phyloP scores from a whole-genome alignment of 2,797 vertebrate species.

The Arctocebus calabarensis region DNA sequence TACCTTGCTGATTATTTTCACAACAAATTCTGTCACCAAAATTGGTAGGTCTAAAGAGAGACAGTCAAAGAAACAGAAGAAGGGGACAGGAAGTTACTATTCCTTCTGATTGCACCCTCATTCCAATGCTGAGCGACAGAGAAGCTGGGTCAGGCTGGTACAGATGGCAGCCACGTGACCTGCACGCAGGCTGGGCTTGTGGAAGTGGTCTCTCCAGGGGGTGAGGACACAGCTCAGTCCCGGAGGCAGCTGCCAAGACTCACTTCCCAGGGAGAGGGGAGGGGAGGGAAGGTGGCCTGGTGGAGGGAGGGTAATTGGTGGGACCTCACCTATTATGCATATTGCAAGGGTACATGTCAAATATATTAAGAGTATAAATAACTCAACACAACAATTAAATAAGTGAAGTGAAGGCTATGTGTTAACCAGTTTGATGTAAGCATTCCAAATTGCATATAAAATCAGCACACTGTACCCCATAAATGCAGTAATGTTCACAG shows the following conservation, averaged over 20 bases:
- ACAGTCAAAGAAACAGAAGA: constrained; percentile 27
- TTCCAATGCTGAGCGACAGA: not conserved
- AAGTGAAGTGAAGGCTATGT: too few species aligned
- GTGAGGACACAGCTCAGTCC: not conserved
- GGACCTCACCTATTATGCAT: too few species aligned
- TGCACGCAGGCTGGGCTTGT: not conserved
- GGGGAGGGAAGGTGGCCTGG: too few species aligned
- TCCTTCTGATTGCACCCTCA: not conserved
- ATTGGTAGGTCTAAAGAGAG: not conserved
- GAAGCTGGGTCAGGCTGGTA: not conserved
- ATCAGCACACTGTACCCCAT: too few species aligned
- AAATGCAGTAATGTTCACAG: too few species aligned
- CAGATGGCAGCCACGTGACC: rapidly evolving
- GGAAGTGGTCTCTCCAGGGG: not conserved
- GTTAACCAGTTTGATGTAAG: too few species aligned
- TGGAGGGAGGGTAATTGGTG: too few species aligned
- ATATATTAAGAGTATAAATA: too few species aligned
- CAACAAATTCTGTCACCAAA: constrained; percentile 37
- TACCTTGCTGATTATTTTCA: not conserved
- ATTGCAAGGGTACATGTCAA: too few species aligned
- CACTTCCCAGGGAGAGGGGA: not conserved
- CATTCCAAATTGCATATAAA: too few species aligned
- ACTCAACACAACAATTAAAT: too few species aligned
- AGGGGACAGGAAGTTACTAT: not conserved
- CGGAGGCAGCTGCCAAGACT: not conserved